Percentiles rank a stretch among this genome's conserved stretches.
Conservation (phyloP, 2,797 vertebrate species). For the Acanthornis magna region DNA sequence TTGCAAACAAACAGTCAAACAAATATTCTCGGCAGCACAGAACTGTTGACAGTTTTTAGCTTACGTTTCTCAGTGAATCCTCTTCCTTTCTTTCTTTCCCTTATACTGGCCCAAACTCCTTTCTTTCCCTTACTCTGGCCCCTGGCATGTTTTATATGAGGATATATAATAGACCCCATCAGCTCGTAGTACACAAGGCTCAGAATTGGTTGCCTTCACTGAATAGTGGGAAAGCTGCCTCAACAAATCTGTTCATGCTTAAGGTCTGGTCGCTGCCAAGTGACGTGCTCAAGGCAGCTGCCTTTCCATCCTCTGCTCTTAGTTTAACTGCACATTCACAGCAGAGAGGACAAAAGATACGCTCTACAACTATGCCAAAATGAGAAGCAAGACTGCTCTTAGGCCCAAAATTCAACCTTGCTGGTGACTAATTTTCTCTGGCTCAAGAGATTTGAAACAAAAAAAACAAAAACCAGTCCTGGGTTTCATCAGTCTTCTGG, state of each 20-base stretch:
- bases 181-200: slow-evolving; percentile 19
- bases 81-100: neutral
- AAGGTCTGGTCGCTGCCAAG: slow-evolving; percentile 50
- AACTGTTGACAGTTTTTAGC: neutral
- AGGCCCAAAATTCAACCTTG: slow-evolving; percentile 1
- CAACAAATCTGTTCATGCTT: slow-evolving; percentile 60
- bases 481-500: neutral
- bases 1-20: neutral
- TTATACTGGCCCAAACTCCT: neutral
- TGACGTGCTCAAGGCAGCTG: slow-evolving; percentile 34
- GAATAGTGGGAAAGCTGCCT: slow-evolving; percentile 41
- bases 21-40: neutral
- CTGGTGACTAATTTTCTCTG: neutral
- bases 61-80: neutral
- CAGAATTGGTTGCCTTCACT: neutral
- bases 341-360: slow-evolving; percentile 1
- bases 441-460: neutral
- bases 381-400: neutral
- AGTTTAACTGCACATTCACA: neutral
- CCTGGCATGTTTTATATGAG: slow-evolving; percentile 18
- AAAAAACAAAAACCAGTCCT: neutral
- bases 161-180: slow-evolving; percentile 60
- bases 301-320: slow-evolving; percentile 27
- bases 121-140: slow-evolving; percentile 21
- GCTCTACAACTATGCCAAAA: neutral